Evolutionary conservation across 2,888 invertebrate genomes (phyloP).

Genomic region (Drosophila prolongata): DNA sequence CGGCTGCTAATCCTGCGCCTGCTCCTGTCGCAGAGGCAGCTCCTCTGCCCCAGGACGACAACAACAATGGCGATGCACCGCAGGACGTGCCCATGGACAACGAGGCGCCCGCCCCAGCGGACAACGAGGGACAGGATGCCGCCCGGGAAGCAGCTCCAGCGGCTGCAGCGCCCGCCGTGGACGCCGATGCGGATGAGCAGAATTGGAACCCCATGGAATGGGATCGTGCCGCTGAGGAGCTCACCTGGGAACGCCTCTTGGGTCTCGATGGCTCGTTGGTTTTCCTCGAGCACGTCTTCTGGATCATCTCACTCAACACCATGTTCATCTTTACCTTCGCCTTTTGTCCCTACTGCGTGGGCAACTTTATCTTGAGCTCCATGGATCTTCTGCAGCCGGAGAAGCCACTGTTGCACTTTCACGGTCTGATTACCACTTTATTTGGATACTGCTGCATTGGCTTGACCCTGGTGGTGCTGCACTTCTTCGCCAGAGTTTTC

Average conservation of each 20-base stretch:
- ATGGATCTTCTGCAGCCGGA: constrained; percentile 85
- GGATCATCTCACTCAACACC: constrained; percentile 99
- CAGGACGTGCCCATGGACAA: constrained; percentile 81
- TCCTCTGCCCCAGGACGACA: constrained; percentile 83
- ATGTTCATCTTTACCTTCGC: constrained; percentile 98
- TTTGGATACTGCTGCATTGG: constrained; percentile 97
- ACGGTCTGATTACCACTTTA: constrained; percentile 95
- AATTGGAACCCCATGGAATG: constrained; percentile 99
- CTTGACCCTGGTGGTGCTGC: constrained; percentile 91
- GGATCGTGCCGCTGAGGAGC: constrained; percentile 98
- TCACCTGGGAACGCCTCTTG: constrained; percentile 98
- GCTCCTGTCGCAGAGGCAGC: constrained; percentile 70
- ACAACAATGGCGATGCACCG: constrained; percentile 74
- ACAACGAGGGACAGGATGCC: constrained; percentile 80
- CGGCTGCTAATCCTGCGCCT: constrained; percentile 35
- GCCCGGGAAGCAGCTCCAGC: constrained; percentile 85
- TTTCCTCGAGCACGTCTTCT: constrained; percentile 99
- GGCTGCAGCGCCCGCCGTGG: constrained; percentile 86
- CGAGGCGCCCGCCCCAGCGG: constrained; percentile 84
- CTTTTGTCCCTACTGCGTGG: constrained; percentile 98
- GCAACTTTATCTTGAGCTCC: constrained; percentile 91
- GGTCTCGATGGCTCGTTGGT: constrained; percentile 98
- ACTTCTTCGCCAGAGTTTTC: constrained; percentile 92
- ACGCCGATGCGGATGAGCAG: constrained; percentile 84
- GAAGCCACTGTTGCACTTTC: constrained; percentile 91